Evolutionary conservation across 1,140 invertebrate species (phyloP), one percentile per base, ranked within the genome.

Genomic region (Luehdorfia chinensis): DNA sequence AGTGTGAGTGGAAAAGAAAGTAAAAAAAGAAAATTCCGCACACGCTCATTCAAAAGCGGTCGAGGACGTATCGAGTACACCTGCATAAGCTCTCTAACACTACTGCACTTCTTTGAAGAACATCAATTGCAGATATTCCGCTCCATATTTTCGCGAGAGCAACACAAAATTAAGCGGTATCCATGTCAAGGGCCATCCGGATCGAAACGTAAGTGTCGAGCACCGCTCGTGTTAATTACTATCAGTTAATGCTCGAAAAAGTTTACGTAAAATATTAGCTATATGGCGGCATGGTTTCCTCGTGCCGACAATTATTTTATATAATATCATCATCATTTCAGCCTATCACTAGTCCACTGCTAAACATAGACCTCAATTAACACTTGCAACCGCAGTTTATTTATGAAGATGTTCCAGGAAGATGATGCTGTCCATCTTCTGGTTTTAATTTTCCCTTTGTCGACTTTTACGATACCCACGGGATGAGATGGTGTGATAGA

Each of bases 211-310:
- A 18, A 15, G 34, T 23, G 34, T 37, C 18, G 27, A 21, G 19
- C 19, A 6, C 8, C 27, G 16, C 34, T 19, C 34, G 34, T 11
- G 18, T 33, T 33, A 33, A 37, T 37, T 37, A 37, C n/a, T 36
- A 36, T 37, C 9, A 37, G 18, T 37, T 37, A 37, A 37, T 37
- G 34, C 34, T 37, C 34, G 9, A 37, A 37, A 37, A 16, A 21
- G 4, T 21, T 37, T 16, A 37, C 9, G 9, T 34, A 18, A 12
- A 36, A 31, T 31, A 32, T 37, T 37, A 37, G 34, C 34, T 21
- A 4, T 21, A 19, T 12, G 18, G 12, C 12, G 1, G 9, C 34
- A 37, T 37, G 34, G 15, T 21, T 21, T 15, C 34, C 9, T 37
- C 15, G 18, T 37, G 21, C n/a, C 5, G 33, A 19, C 18, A 23